These are phyloP conservation scores for Rhinopithecus roxellana DNA, from an alignment of 2,113 vertebrate species.

Conservation along the genomic window DNA sequence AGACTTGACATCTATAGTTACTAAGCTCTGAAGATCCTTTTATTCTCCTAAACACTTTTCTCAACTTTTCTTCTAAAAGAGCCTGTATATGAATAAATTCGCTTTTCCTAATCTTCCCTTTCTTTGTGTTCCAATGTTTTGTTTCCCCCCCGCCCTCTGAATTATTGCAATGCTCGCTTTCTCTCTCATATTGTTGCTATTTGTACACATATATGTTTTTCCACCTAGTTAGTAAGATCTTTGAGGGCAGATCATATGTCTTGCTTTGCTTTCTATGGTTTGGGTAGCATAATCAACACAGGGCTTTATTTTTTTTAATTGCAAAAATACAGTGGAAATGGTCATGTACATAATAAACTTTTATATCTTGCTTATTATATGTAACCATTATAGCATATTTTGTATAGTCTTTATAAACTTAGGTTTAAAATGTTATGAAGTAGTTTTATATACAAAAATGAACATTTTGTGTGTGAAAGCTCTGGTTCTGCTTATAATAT, in stretches of 20 bases:
- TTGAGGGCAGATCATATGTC: neutral
- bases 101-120: neutral
- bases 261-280: slow-evolving; percentile 23
- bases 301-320: slow-evolving; percentile 5
- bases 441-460: slow-evolving; percentile 4
- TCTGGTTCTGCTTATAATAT: slow-evolving; percentile 16
- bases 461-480: neutral
- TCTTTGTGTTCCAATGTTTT: neutral
- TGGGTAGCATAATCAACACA: neutral
- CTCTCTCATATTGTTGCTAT: neutral
- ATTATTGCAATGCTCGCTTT: neutral
- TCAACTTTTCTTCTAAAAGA: neutral
- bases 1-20: neutral
- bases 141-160: accelerated
- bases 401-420: slow-evolving; percentile 16
- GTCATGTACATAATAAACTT: slow-evolving; percentile 21
- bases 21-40: neutral
- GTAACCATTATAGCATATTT: neutral
- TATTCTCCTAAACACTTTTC: neutral
- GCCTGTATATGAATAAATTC: neutral
- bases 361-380: slow-evolving; percentile 28
- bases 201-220: neutral
- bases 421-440: neutral
- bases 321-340: slow-evolving; percentile 4
- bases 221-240: neutral